phyloP scores from a whole-genome alignment of 2,113 vertebrate species.

The Phyllostomus hastatus region DNA sequence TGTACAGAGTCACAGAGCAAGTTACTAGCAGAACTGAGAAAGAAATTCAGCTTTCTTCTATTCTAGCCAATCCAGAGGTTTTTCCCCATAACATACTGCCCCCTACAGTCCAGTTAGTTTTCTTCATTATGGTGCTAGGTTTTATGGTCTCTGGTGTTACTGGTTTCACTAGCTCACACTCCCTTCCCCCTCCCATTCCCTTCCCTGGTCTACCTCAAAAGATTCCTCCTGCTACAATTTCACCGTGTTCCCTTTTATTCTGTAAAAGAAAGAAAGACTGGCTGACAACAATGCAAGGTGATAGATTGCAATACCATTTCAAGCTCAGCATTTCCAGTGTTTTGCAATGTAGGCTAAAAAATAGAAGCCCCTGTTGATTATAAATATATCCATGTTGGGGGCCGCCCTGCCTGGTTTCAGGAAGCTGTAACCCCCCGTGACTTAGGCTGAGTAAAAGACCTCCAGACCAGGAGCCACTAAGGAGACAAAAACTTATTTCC shows the following conservation, averaged over 20 bases:
- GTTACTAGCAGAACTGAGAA: not conserved
- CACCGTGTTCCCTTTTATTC: not conserved
- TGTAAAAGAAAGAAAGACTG: not conserved
- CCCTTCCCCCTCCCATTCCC: not conserved
- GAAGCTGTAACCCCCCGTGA: no score
- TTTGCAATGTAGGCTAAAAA: not conserved
- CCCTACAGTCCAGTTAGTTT: constrained; percentile 16
- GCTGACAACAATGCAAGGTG: not conserved
- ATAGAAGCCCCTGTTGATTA: not conserved
- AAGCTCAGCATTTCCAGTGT: constrained; percentile 5
- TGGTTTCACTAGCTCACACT: not conserved
- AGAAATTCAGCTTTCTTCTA: not conserved
- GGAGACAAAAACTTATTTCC: no score
- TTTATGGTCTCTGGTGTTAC: not conserved
- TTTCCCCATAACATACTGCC: constrained; percentile 55
- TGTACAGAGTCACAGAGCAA: not conserved
- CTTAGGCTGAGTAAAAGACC: no score
- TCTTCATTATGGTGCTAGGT: not conserved
- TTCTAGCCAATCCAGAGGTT: not conserved
- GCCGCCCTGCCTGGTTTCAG: no score
- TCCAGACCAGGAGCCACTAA: no score
- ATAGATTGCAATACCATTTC: not conserved
- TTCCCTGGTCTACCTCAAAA: not conserved
- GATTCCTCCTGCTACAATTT: not conserved
- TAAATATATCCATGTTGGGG: not conserved